Evolutionary conservation across 2,888 invertebrate genomes (phyloP).

Genomic region (Patella ulyssiponensis): DNA sequence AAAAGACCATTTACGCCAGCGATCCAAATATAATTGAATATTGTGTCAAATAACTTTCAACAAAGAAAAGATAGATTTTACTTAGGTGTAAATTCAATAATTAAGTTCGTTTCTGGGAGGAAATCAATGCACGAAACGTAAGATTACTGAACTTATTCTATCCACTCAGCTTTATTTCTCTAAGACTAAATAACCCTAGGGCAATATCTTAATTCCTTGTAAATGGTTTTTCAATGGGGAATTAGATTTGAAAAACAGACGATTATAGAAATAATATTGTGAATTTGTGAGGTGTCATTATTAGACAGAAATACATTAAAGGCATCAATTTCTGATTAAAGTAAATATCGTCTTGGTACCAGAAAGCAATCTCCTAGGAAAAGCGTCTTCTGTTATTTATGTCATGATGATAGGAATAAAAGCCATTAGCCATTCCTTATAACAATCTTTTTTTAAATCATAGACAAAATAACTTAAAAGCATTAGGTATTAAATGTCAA

Average conservation of each 20-base stretch:
- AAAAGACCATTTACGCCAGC: too few relatives aligned
- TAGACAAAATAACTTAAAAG: too few relatives aligned
- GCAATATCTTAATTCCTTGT: not conserved
- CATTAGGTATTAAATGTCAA: too few relatives aligned
- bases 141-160: not conserved
- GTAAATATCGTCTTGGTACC: too few relatives aligned
- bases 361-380: too few relatives aligned
- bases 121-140: not conserved
- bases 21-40: conserved; percentile 3
- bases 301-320: not conserved
- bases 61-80: not conserved
- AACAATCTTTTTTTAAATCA: too few relatives aligned
- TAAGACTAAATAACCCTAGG: not conserved
- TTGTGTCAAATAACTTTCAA: not conserved
- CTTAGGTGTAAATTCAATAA: not conserved
- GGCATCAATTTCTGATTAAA: not conserved
- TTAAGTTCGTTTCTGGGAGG: not conserved
- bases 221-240: not conserved
- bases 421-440: too few relatives aligned
- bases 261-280: conserved; percentile 3
- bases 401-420: too few relatives aligned
- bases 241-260: not conserved
- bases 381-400: too few relatives aligned
- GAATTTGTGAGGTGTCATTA: conserved; percentile 2
- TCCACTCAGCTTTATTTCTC: not conserved